phyloP scores from a whole-genome alignment of 2,888 invertebrate species.

The Pogonocherus hispidulus region DNA sequence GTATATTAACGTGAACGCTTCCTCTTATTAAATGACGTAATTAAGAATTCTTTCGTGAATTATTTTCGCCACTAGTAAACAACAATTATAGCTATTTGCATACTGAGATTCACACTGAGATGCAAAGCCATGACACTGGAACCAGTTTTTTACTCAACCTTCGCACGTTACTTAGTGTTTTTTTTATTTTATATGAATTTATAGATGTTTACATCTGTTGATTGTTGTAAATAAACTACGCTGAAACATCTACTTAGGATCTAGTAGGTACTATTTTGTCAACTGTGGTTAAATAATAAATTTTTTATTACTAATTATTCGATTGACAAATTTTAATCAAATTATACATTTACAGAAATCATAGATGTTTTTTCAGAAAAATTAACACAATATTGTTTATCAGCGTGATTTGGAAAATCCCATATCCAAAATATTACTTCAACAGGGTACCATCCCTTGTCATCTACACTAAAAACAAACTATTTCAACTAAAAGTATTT shows the following conservation, averaged over 20 bases:
- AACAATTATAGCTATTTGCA: neutral
- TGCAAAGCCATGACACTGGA: conserved; percentile 29
- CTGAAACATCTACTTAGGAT: neutral
- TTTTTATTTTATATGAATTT: neutral
- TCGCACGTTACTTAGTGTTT: conserved; percentile 8
- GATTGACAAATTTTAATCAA: no score
- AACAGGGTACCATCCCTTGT: no score
- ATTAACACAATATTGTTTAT: no score
- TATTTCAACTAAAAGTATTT: no score
- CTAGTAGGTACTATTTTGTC: no score
- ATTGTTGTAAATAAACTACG: neutral
- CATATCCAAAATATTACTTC: no score
- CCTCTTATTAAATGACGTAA: conserved; percentile 10
- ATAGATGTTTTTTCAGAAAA: no score
- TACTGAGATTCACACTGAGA: conserved; percentile 2
- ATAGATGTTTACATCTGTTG: neutral
- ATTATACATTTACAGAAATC: no score
- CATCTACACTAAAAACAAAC: no score
- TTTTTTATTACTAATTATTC: no score
- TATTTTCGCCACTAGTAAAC: neutral
- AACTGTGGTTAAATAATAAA: no score
- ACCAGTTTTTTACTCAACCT: conserved; percentile 22
- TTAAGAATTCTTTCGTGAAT: neutral
- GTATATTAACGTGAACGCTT: neutral
- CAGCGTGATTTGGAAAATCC: no score